These are phyloP conservation scores for Mustela lutreola DNA, from an alignment of 2,113 vertebrate species.

Conservation along the genomic window DNA sequence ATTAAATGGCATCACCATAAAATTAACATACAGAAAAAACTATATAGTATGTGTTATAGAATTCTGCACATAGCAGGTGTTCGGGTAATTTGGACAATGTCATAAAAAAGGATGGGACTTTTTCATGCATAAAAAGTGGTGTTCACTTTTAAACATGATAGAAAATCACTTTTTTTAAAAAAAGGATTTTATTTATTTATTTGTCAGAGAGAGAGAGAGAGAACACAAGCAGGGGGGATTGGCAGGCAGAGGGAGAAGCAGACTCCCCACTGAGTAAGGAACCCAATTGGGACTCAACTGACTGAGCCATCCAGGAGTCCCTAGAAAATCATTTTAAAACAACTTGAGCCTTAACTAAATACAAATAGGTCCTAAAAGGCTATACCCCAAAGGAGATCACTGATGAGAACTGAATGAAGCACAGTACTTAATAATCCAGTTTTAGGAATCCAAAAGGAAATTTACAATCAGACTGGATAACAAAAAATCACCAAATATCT, in stretches of 20 bases:
- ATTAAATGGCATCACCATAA: conserved; percentile 12
- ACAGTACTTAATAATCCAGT: background rate
- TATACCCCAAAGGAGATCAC: background rate
- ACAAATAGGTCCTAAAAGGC: background rate
- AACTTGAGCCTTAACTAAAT: background rate
- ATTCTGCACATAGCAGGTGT: background rate
- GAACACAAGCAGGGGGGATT: too few species aligned
- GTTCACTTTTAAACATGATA: background rate
- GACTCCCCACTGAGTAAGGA: too few species aligned
- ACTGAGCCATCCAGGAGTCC: too few species aligned
- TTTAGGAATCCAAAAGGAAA: conserved; percentile 14
- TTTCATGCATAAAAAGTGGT: background rate
- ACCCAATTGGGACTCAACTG: too few species aligned
- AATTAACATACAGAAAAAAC: conserved; percentile 57
- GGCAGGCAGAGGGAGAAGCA: too few species aligned
- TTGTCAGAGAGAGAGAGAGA: too few species aligned
- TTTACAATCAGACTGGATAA: background rate
- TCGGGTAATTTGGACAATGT: background rate
- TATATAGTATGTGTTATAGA: background rate
- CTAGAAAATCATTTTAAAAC: background rate
- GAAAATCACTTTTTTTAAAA: too few species aligned
- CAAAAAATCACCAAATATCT: background rate
- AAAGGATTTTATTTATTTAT: too few species aligned
- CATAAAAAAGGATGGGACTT: background rate
- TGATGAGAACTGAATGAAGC: background rate